phyloP scores from a whole-genome alignment of 2,113 vertebrate species.

The Sinocyclocheilus grahami region DNA sequence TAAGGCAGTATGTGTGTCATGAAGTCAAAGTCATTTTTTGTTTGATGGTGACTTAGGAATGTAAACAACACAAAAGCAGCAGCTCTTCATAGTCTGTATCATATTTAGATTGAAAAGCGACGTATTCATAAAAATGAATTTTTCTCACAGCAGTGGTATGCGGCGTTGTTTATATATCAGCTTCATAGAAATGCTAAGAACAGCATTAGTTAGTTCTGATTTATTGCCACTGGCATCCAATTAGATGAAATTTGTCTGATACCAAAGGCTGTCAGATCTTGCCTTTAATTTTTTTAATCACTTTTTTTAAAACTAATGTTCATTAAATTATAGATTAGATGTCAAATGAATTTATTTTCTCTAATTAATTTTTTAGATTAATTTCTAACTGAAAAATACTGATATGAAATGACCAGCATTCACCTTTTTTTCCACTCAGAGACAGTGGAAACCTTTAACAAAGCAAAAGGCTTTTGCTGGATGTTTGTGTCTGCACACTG shows the following conservation, averaged over 20 bases:
- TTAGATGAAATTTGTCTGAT: constrained; percentile 20
- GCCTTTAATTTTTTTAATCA: not conserved
- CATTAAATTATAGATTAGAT: not conserved
- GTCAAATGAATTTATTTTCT: not conserved
- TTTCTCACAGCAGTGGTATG: not conserved
- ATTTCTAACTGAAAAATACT: not conserved
- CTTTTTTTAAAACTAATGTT: not conserved
- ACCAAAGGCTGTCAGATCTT: not conserved
- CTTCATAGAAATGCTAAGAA: not conserved
- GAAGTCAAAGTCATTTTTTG: constrained; percentile 2
- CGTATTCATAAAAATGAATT: not conserved
- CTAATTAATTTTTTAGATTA: not conserved
- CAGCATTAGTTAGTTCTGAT: not conserved
- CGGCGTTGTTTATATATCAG: not conserved
- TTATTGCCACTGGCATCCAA: constrained; percentile 13
- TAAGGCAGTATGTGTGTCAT: not conserved
- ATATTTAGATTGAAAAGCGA: not conserved
- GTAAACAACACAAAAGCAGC: not conserved
- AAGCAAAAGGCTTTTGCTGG: not conserved
- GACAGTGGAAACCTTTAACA: not conserved
- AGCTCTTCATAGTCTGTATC: not conserved
- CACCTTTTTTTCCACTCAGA: not conserved
- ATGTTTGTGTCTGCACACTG: not conserved
- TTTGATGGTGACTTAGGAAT: not conserved
- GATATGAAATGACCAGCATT: not conserved